Conservation (phyloP, 2,113 vertebrate species). For the Poeciliopsis turrubarensis region DNA sequence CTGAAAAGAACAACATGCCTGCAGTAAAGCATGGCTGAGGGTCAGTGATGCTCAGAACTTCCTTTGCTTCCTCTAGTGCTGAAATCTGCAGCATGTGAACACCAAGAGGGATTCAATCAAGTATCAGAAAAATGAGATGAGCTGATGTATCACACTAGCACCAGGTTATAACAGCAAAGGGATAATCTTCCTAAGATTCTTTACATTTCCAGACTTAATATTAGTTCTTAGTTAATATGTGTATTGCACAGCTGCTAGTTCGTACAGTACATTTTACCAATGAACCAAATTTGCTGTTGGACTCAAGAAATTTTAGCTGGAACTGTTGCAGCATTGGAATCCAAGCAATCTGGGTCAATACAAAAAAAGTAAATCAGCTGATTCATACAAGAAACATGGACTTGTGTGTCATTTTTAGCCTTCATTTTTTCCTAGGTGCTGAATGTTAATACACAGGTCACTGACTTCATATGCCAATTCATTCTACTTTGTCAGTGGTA, state of each 20-base stretch:
- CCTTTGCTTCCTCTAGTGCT: neutral
- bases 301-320: neutral
- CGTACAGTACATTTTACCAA: neutral
- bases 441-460: slow-evolving; percentile 36
- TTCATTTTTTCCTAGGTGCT: slow-evolving; percentile 17
- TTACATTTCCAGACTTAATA: neutral
- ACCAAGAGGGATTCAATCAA: neutral
- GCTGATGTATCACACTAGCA: neutral
- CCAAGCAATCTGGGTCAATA: neutral
- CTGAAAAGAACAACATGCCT: neutral
- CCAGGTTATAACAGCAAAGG: neutral
- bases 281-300: neutral
- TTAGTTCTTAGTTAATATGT: neutral
- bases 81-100: neutral
- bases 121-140: neutral
- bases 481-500: slow-evolving; percentile 33
- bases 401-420: slow-evolving; percentile 16
- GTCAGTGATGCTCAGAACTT: neutral
- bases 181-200: no score
- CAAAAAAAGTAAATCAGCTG: slow-evolving; percentile 30
- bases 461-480: slow-evolving; percentile 37
- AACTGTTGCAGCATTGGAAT: neutral
- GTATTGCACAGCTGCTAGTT: neutral
- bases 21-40: neutral
- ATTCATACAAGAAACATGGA: slow-evolving; percentile 1